A percentile compares a stretch with the other conserved stretches of the same genome.
Evolutionary conservation across 2,113 vertebrate species (phyloP).

Genomic region (Atlantisia rogersi): DNA sequence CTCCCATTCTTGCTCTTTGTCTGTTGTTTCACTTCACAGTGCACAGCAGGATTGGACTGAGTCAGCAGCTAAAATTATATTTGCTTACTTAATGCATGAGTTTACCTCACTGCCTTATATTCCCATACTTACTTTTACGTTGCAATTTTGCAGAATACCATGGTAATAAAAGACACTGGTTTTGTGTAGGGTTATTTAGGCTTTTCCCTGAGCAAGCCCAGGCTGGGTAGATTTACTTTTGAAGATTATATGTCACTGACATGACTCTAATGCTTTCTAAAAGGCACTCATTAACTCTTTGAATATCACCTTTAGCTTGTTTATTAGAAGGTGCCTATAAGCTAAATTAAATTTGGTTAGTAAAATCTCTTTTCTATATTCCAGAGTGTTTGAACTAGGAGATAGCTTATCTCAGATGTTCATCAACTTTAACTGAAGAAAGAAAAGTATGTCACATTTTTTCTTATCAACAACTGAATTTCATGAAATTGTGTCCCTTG

Average conservation of each 20-base stretch:
- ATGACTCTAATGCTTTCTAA: neutral
- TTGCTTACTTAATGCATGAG: neutral
- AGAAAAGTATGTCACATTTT: neutral
- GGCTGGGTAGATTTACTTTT: neutral
- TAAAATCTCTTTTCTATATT: neutral
- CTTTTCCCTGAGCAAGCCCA: neutral
- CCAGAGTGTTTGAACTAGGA: neutral
- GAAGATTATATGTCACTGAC: neutral
- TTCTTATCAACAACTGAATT: neutral
- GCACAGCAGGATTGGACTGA: neutral
- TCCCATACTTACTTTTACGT: neutral
- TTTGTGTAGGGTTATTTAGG: neutral
- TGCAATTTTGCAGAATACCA: neutral
- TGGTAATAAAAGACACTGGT: neutral
- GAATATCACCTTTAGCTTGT: neutral
- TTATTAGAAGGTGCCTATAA: neutral
- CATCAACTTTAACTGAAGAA: neutral
- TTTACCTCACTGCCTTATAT: neutral
- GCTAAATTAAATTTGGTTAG: neutral
- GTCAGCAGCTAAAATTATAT: neutral
- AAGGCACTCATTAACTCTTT: neutral
- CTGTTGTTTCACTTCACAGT: neutral
- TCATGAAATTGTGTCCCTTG: neutral
- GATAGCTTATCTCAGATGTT: neutral
- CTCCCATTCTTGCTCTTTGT: neutral